Evolutionary conservation across 2,888 invertebrate species (phyloP), one percentile per base, ranked within the genome.

Genomic region (Drosophila yooni): DNA sequence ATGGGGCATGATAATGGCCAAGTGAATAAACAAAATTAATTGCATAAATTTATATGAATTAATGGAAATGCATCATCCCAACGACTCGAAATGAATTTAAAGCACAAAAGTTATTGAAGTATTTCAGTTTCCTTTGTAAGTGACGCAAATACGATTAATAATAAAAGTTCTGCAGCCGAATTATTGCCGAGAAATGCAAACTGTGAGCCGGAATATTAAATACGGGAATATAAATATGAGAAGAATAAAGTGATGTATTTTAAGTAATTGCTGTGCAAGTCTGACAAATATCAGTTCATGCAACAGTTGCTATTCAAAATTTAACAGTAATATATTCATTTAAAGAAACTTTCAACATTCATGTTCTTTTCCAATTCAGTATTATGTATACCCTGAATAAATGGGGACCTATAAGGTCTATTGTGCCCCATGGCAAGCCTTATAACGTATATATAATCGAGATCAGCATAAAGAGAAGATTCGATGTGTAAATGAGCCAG

Each of bases 21-120:
- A 88, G 84, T 90, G 86, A 90, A 88, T 85, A 85, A 85, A 85
- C 90, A 85, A 89, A 85, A 85, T 90, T 89, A 85, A 85, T 85
- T 89, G 85, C 85, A 90, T 85, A 88, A 85, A 85, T 85, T 86
- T 86, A 85, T 88, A 90, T 86, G 71, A 88, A 85, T 89, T 89
- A 84, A 89, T 84, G 84, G 81, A 82, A 88, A 84, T 82, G 74
- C 88, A 88, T 89, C 80, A 89, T 67, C 74, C 85, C 27, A 82
- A 77, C 80, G 77, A 65, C 71, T 64, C 11, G 29, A 65, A 81
- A 81, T 88, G 70, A 89, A 85, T 86, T 85, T 86, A 86, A 85
- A 85, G 76, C 74, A 51, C 79, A 76, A 69, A 89, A 88, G 51
- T 88, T 85, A 61, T 62, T 68, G 81, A 69, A 73, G 31, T 62